These are phyloP conservation scores for Xylophagus ater DNA, from an alignment of 2,888 invertebrate genomes.

Conservation along the genomic window DNA sequence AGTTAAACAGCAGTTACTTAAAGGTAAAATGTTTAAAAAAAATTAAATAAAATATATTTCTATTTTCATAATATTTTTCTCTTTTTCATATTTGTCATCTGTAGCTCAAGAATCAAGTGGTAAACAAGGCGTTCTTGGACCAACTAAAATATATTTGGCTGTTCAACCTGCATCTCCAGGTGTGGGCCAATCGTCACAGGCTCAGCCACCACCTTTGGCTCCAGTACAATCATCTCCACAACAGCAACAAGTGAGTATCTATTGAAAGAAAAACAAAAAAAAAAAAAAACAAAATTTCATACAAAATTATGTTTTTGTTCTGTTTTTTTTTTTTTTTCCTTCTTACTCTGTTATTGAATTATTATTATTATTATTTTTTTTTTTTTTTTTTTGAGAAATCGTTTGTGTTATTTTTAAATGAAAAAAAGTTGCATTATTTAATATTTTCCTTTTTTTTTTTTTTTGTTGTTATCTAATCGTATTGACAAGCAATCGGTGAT, in stretches of 20 bases:
- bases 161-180: constrained; percentile 61
- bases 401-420: constrained; percentile 9
- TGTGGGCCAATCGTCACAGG: constrained; percentile 30
- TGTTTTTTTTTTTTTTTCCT: constrained; percentile 6
- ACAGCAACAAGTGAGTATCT: constrained; percentile 40
- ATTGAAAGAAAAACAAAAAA: constrained; percentile 19
- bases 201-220: constrained; percentile 44
- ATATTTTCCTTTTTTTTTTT: constrained; percentile 2
- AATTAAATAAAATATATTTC: constrained; percentile 10
- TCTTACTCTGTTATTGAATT: background rate
- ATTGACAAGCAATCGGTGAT: too few species aligned
- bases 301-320: constrained; percentile 9
- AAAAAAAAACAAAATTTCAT: constrained; percentile 8
- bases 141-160: constrained; percentile 75
- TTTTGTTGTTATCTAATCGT: too few species aligned
- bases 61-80: background rate
- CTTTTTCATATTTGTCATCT: constrained; percentile 24
- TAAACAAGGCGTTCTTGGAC: constrained; percentile 73
- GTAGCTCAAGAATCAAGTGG: constrained; percentile 82
- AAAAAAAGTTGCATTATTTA: constrained; percentile 6
- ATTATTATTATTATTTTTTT: background rate
- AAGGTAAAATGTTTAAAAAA: constrained; percentile 47
- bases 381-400: too few species aligned
- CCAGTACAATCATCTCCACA: constrained; percentile 40
- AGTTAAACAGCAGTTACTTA: constrained; percentile 77